phyloP scores from a whole-genome alignment of 64 coral and sea anemone genomes.

The Pocillopora damicornis region DNA sequence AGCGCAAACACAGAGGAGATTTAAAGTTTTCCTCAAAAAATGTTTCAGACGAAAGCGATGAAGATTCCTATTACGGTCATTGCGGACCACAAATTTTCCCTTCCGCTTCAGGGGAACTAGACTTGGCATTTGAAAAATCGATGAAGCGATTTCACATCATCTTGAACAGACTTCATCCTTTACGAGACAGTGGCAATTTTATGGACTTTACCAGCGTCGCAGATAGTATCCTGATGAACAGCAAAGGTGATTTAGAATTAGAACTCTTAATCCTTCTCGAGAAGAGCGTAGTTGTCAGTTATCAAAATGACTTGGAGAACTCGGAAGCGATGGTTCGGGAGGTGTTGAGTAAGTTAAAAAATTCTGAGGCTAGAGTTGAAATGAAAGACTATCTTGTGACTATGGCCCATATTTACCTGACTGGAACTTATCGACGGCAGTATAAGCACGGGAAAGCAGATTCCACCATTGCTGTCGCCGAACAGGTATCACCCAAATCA shows the following conservation, averaged over 20 bases:
- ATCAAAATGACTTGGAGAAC: conserved; percentile 24
- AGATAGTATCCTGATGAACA: background rate
- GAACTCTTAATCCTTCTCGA: background rate
- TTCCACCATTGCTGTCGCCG: background rate
- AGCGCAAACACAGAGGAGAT: background rate
- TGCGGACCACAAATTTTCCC: background rate
- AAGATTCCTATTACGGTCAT: background rate
- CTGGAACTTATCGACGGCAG: conserved; percentile 47
- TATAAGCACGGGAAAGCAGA: conserved; percentile 38
- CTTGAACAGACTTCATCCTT: background rate
- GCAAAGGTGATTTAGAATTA: background rate
- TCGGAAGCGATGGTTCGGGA: conserved; percentile 7
- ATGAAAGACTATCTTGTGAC: background rate
- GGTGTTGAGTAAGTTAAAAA: background rate
- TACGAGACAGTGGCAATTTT: conserved; percentile 11
- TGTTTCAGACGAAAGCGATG: background rate
- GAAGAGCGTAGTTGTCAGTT: conserved; percentile 19
- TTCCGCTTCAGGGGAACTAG: background rate
- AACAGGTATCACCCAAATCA: conserved; percentile 4
- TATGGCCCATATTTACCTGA: conserved; percentile 29
- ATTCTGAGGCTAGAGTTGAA: background rate
- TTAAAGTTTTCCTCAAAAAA: background rate
- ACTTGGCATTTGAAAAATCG: background rate
- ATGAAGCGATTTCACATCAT: background rate
- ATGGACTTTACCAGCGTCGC: background rate